These are phyloP conservation scores for Micrastur ruficollis DNA, from an alignment of 2,797 vertebrate species.

Conservation along the genomic window DNA sequence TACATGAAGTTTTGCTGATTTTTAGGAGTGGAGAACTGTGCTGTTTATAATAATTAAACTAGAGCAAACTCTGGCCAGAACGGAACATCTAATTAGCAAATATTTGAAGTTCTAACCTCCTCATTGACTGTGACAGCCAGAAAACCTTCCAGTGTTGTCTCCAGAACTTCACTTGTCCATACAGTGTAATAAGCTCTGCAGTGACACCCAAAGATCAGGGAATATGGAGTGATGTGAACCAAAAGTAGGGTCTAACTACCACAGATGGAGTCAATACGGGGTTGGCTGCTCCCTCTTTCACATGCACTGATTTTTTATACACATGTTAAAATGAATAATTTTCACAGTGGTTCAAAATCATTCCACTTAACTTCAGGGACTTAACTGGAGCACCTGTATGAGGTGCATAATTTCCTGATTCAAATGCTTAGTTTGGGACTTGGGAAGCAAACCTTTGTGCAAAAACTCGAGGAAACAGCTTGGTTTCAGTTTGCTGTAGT, in stretches of 20 bases:
- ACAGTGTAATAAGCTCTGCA: not conserved
- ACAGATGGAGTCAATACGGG: not conserved
- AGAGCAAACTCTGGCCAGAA: not conserved
- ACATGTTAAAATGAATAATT: not conserved
- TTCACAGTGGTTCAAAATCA: not conserved
- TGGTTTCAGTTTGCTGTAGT: not conserved
- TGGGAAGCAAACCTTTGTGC: not conserved
- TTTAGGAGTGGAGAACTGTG: not conserved
- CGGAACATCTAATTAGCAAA: not conserved
- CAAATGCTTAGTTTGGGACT: not conserved
- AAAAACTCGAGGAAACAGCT: not conserved
- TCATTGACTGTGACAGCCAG: not conserved
- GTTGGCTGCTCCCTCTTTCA: not conserved
- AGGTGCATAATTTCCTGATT: not conserved
- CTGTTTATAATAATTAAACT: not conserved
- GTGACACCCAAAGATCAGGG: not conserved
- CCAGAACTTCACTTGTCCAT: not conserved
- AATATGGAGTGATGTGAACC: not conserved
- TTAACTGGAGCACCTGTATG: not conserved
- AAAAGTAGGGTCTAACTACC: not conserved
- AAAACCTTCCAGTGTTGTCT: not conserved
- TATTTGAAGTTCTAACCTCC: not conserved
- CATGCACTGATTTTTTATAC: not conserved
- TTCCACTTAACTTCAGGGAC: not conserved
- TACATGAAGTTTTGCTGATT: not conserved